Base-by-base conservation (phyloP, 1,140 invertebrate genomes). In the Adoxophyes honmai region DNA sequence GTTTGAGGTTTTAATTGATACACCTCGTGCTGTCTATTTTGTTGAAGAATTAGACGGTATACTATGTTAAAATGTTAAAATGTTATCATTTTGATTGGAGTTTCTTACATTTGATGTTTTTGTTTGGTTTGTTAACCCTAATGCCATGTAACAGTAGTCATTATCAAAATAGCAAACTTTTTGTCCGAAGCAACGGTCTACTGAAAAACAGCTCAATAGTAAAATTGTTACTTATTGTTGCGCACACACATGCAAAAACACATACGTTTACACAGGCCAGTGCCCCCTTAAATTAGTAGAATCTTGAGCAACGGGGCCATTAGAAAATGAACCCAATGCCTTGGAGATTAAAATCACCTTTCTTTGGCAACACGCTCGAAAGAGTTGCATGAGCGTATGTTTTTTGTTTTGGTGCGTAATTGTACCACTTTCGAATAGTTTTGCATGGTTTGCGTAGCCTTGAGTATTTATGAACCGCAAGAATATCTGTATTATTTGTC, bases 121-220 rank as follows among this genome's bases (percentile, higher is more conserved):
- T n/a, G 6, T 6, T 28, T 28, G 21, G 6, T 28, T 28, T 35
- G 48, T 10, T 37, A 52, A 58, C 56, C 56, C 44, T 52, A 42
- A 39, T 38, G 13, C 34, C 14, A 16, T 10, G 9, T 60, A 14
- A 10, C 52, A 59, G 34, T 59, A 64, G n/a, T 28, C 6, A 28
- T 28, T 28, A 28, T 28, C 21, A 28, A 14, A 59, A 68, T 68
- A 42, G 60, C 36, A 61, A 65, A 68, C 62, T 66, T 69, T 70
- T 70, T 72, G 36, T 37, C 28, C 9, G 57, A 64, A 62, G 54
- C 66, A 72, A 69, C 73, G 64, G 73, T 74, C 62, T 64, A 55
- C 64, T 70, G 70, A 62, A 36, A 68, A 35, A 44, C 55, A 55
- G 62, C 54, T 71, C 62, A 66, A 65, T 61, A 44, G 57, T 60